A percentile compares a stretch with the other conserved stretches of the same genome.
phyloP scores from a whole-genome alignment of 2,888 invertebrate genomes.

The Copidosoma aretas region DNA sequence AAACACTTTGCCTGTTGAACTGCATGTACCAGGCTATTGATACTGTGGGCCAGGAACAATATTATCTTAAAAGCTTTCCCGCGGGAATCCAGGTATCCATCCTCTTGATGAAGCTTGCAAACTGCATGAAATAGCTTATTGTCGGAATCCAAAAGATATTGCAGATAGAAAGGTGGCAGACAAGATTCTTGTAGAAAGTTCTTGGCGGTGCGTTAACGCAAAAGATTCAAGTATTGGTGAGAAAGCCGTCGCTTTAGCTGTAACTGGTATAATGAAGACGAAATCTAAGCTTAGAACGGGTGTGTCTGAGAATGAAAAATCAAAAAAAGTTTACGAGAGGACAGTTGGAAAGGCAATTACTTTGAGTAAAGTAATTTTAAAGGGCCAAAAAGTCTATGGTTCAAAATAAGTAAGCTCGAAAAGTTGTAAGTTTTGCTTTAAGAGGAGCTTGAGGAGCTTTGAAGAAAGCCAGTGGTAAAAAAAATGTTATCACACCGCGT shows the following conservation, averaged over 20 bases:
- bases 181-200: neutral
- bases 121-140: no score
- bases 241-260: neutral
- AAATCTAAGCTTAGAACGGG: neutral
- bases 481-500: slow-evolving; percentile 10
- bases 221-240: slow-evolving; percentile 1
- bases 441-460: neutral
- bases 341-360: neutral
- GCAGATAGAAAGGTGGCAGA: neutral
- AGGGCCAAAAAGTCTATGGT: neutral
- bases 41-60: no score
- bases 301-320: neutral
- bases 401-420: neutral
- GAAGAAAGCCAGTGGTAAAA: slow-evolving; percentile 33
- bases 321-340: neutral
- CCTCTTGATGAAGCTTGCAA: slow-evolving; percentile 46
- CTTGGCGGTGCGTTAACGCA: neutral
- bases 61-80: no score
- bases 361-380: neutral
- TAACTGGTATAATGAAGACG: neutral
- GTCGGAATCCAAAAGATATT: no score
- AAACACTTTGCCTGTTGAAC: no score
- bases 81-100: slow-evolving; percentile 47
- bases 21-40: no score
- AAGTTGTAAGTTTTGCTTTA: neutral